Percentiles rank a stretch among this genome's conserved stretches.
Evolutionary conservation across 2,113 vertebrate genomes (phyloP).

Genomic region (Hydrochoerus hydrochaeris): DNA sequence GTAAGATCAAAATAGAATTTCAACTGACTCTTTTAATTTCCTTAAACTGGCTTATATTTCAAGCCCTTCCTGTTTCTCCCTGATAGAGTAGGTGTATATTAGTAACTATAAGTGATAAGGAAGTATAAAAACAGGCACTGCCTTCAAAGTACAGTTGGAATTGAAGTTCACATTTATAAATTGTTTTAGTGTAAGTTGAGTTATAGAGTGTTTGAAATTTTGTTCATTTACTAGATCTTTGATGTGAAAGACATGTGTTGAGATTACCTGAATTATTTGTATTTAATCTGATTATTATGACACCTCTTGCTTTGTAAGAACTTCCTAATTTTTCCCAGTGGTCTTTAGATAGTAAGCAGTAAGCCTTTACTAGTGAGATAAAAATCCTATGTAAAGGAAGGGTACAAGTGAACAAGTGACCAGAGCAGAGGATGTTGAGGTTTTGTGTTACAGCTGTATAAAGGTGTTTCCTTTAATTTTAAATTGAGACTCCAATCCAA

Average conservation of each 20-base stretch:
- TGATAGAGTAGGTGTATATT: conserved; percentile 69
- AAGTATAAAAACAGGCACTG: conserved; percentile 56
- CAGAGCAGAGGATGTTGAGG: neutral
- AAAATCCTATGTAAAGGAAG: neutral
- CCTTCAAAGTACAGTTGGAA: conserved; percentile 40
- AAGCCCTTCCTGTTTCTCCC: conserved; percentile 70
- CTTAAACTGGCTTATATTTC: conserved; percentile 68
- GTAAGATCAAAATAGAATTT: conserved; percentile 74
- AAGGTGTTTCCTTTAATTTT: conserved; percentile 23
- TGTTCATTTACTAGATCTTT: neutral
- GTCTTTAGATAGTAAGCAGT: conserved; percentile 20
- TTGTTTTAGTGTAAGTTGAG: neutral
- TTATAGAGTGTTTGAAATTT: neutral
- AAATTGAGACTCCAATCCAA: neutral
- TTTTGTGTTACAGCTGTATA: neutral
- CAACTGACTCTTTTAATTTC: conserved; percentile 68
- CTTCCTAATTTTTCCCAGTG: neutral
- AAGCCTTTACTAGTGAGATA: neutral
- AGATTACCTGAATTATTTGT: neutral
- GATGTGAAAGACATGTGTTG: neutral
- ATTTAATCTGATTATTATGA: neutral
- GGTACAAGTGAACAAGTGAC: neutral
- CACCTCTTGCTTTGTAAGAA: neutral
- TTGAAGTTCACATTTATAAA: conserved; percentile 23
- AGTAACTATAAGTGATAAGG: conserved; percentile 72